Base-by-base conservation (phyloP, 2,113 vertebrate genomes). In the Rhinopithecus roxellana region DNA sequence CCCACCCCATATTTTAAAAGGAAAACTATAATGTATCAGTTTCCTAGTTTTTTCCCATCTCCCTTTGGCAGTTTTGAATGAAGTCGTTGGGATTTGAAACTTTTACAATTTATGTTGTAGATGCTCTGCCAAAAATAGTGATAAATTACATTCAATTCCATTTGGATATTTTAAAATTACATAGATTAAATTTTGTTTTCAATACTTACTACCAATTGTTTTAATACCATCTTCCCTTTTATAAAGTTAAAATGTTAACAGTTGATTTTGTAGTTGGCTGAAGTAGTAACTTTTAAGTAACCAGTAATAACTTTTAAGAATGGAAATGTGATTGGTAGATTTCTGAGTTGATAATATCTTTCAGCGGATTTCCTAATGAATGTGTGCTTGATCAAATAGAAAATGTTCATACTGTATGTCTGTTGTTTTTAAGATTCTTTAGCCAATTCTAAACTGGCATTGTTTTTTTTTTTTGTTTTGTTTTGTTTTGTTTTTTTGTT, bases 101-200 rank as follows among this genome's bases (percentile, higher is more conserved):
- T 70, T 90, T 94, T 61, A 43, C 77, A 43, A 38, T 90, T 80
- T 82, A 52, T 87, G 18, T 50, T 75, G 22, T 74, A 95, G 11
- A 45, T 80, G 5, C 55, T 74, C 17, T 75, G 23, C 88, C 35
- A 96, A 91, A 96, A 97, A 74, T 69, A 90, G 32, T 87, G 59
- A 78, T 4, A 77, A 64, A 17, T 81, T 85, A 57, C 7, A 52
- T 83, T 95, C 45, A 81, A 10, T 64, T 91, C 32, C 23, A 67
- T 87, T 87, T 67, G 10, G 30, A 38, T 91, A 84, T 79, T 93
- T 96, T 23, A 18, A 81, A 93, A 45, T 83, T 59, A 38, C 27
- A 16, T 93, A 93, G 6, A 64, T 22, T 88, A 79, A 40, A 4
- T 57, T 94, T 94, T 87, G 35, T 67, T 93, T 95, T 84, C 9